Percentiles rank a stretch among this genome's conserved stretches.
These are phyloP conservation scores for Episyrphus balteatus DNA, from an alignment of 1,140 invertebrate species.

Conservation along the genomic window DNA sequence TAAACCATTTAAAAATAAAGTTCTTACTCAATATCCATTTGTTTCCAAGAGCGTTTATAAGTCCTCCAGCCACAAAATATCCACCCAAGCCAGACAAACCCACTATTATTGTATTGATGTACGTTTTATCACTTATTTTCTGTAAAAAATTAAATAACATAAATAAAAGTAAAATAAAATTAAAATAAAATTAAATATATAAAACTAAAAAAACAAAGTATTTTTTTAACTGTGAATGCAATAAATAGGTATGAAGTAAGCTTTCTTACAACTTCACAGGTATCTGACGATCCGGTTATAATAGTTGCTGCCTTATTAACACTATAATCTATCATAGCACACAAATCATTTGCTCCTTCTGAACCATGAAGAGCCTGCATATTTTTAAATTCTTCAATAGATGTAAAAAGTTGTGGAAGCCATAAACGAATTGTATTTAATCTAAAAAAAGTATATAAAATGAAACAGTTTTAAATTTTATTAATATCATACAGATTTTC, in stretches of 20 bases:
- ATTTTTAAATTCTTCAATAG: conserved; percentile 30
- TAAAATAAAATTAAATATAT: too few species aligned
- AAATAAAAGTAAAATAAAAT: too few species aligned
- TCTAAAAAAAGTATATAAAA: too few species aligned
- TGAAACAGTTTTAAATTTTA: too few species aligned
- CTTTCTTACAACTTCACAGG: too few species aligned
- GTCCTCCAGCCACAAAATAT: conserved; percentile 38
- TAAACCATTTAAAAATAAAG: too few species aligned
- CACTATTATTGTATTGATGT: conserved; percentile 43
- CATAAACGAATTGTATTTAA: conserved; percentile 33
- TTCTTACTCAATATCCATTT: conserved; percentile 35
- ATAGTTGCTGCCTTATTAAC: conserved; percentile 24
- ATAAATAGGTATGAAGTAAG: too few species aligned
- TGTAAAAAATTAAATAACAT: neutral
- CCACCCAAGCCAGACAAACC: conserved; percentile 40
- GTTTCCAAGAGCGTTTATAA: conserved; percentile 40
- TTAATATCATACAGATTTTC: too few species aligned
- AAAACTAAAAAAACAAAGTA: too few species aligned
- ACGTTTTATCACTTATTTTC: conserved; percentile 39
- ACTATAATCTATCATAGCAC: conserved; percentile 28
- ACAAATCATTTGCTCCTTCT: conserved; percentile 19
- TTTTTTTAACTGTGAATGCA: too few species aligned
- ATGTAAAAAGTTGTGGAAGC: conserved; percentile 45
- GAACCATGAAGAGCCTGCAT: conserved; percentile 1
- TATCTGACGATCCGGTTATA: neutral